A percentile compares a stretch with the other conserved stretches of the same genome.
These are phyloP conservation scores for Galemys pyrenaicus DNA, from an alignment of 2,113 vertebrate species.

Conservation along the genomic window DNA sequence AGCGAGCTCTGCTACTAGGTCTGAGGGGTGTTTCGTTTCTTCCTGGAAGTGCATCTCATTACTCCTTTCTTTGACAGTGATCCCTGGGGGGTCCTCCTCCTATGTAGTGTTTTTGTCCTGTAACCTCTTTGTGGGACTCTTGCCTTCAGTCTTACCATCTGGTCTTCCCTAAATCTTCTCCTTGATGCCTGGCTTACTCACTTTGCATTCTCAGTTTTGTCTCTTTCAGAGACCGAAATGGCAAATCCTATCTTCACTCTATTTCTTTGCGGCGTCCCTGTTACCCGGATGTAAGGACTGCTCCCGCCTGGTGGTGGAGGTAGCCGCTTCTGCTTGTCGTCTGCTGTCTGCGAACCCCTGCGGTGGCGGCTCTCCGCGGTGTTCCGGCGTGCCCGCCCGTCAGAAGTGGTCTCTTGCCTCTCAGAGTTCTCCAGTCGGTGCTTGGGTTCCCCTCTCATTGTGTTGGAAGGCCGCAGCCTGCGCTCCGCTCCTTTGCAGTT, in stretches of 20 bases:
- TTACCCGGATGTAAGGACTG: neutral
- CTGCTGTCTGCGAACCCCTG: neutral
- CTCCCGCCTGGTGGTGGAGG: neutral
- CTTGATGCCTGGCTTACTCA: neutral
- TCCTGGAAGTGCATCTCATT: neutral
- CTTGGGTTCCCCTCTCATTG: neutral
- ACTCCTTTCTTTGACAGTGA: neutral
- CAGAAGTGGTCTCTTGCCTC: neutral
- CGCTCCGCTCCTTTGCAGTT: neutral
- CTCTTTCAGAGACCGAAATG: neutral
- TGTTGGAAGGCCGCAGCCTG: neutral
- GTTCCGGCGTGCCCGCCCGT: neutral
- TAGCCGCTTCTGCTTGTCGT: neutral
- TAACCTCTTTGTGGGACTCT: neutral
- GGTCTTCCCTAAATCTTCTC: neutral
- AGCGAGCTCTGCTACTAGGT: too few species aligned
- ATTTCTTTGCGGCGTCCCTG: neutral
- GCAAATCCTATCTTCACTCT: neutral
- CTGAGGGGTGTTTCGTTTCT: neutral
- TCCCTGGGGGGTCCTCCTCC: neutral
- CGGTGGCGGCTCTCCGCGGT: neutral
- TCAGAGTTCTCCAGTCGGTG: neutral
- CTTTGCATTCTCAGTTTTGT: neutral
- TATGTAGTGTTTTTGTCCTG: accelerated
- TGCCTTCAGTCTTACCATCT: neutral